Base-by-base conservation (phyloP, 2,888 invertebrate genomes). In the Sarcophaga carnaria region DNA sequence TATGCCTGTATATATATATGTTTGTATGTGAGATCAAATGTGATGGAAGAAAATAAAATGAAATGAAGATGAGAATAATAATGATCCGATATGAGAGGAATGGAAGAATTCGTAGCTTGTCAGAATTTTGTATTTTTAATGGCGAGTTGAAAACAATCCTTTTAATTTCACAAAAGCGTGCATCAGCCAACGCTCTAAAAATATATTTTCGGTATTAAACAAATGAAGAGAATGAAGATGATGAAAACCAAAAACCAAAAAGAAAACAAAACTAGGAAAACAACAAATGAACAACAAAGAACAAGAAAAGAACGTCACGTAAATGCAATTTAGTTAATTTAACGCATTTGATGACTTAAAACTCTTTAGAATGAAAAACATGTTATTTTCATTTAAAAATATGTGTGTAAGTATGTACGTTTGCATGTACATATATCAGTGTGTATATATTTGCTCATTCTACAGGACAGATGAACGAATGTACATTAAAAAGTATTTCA, bases 321-420 rank as follows among this genome's bases (percentile, higher is more conserved):
- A 89, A 88, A 88, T 88, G 89, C 89, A 89, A 89, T 89, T 89
- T 89, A 86, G 89, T 89, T 89, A 88, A 89, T 89, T 89, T 88
- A 89, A 88, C 85, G 85, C 85, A 87, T 87, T 88, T 88, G 85
- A 87, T 87, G 88, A 80, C 75, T 81, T 60, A 78, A 78, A 86
- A 83, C 78, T 86, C 77, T 86, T 20, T 75, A 47, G 78, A 83
- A 78, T 67, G 64, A 83, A 85, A 77, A 81, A 78, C 77, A 66
- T 84, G 75, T 79, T 81, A 27, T 72, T 80, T 71, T 45, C 66
- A 62, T 66, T 66, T 76, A 64, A 60, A 54, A 62, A 63, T 63
- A 17, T 27, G 8, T 45, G 3, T 37, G 17, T 14, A 5, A 11
- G 62, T 54, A 12, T 49, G 25, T 37, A 3, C 10, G 17, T 59